A percentile compares a stretch with the other conserved stretches of the same genome.
Conservation (phyloP, 2,113 vertebrate species). For the Axis porcinus region DNA sequence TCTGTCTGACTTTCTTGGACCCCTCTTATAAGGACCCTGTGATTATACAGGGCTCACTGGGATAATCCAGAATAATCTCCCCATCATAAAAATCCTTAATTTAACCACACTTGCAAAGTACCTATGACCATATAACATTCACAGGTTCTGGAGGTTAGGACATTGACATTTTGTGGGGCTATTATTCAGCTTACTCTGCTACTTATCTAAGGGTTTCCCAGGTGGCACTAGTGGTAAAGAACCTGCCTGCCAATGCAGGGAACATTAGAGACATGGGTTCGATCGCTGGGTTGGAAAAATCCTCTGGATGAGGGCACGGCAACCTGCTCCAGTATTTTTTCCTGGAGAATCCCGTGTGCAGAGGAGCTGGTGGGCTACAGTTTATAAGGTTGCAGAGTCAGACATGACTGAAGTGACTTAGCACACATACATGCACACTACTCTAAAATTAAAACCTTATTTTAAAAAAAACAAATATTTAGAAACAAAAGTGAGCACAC, state of each 20-base stretch:
- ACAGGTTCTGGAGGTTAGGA: background rate
- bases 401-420: background rate
- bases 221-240: background rate
- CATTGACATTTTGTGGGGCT: background rate
- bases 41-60: background rate
- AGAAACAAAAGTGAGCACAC: background rate
- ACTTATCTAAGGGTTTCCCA: background rate
- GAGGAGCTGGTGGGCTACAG: background rate
- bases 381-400: background rate
- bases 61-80: background rate
- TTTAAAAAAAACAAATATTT: background rate
- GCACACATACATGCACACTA: background rate
- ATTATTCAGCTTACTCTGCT: background rate
- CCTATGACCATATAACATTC: background rate
- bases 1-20: background rate
- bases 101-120: background rate
- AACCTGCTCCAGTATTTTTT: background rate
- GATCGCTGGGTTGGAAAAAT: fast-evolving
- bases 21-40: background rate
- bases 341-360: background rate
- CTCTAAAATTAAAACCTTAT: background rate
- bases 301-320: background rate
- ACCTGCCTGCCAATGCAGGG: background rate
- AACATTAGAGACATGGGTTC: fast-evolving
- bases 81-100: background rate